A percentile compares a stretch with the other conserved stretches of the same genome.
Conservation (phyloP, 2,113 vertebrate genomes). For the Stegostoma tigrinum region DNA sequence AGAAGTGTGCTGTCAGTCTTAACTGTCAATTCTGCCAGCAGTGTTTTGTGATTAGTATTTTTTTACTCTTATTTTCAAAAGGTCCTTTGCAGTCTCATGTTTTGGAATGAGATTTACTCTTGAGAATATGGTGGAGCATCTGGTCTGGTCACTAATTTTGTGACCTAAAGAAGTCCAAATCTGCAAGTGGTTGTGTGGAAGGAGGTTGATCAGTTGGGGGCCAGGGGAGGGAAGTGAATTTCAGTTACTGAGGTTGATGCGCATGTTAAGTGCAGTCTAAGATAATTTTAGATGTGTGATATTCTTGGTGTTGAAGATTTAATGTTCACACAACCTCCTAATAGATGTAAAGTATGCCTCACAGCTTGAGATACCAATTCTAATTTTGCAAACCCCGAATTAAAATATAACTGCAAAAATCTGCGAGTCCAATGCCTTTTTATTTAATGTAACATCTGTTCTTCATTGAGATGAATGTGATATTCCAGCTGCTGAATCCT, state of each 20-base stretch:
- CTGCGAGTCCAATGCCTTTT: background rate
- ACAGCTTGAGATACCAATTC: background rate
- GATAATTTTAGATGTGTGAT: background rate
- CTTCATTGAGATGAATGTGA: background rate
- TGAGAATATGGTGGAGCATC: background rate
- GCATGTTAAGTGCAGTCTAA: background rate
- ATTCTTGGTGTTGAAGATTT: background rate
- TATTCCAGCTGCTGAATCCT: background rate
- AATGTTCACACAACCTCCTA: background rate
- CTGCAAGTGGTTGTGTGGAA: background rate
- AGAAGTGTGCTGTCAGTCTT: background rate
- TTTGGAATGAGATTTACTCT: background rate
- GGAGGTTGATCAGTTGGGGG: background rate
- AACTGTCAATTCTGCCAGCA: background rate
- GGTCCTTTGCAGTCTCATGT: background rate
- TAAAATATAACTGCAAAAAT: background rate
- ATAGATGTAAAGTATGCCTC: background rate
- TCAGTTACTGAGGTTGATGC: background rate
- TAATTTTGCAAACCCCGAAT: background rate
- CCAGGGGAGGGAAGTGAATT: background rate
- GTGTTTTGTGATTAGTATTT: background rate
- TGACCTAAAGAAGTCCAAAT: background rate
- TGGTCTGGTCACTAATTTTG: background rate
- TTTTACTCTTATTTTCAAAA: background rate
- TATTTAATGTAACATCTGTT: background rate